Conservation (phyloP, 2,888 invertebrate species). For the Omphaloscelis lunosa region DNA sequence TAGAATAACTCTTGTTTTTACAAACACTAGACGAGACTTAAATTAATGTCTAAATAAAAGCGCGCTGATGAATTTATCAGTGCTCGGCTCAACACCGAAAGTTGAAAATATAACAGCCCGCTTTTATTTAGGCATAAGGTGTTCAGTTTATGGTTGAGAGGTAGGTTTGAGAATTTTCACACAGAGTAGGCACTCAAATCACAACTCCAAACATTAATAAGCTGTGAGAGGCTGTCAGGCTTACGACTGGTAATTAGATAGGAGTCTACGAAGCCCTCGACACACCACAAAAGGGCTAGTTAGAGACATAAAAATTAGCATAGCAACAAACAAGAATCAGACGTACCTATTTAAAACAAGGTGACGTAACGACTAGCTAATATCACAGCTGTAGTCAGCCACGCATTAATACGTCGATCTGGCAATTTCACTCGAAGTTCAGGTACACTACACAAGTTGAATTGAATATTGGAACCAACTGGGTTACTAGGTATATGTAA, state of each 20-base stretch:
- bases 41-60: no score
- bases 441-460: slow-evolving; percentile 1
- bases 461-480: slow-evolving; percentile 13
- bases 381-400: slow-evolving; percentile 41
- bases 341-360: slow-evolving; percentile 31
- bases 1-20: neutral
- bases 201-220: neutral
- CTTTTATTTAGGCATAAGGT: neutral
- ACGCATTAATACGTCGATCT: slow-evolving; percentile 4
- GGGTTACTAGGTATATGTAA: no score
- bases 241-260: neutral
- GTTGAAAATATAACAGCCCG: neutral
- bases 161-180: neutral
- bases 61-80: no score
- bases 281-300: neutral
- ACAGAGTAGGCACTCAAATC: neutral
- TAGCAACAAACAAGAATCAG: slow-evolving; percentile 11
- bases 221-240: neutral
- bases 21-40: no score
- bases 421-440: slow-evolving; percentile 23
- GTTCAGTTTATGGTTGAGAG: neutral
- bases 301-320: neutral
- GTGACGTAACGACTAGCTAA: slow-evolving; percentile 20
- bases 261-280: neutral
- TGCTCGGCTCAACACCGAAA: no score